These are phyloP conservation scores for Tetrax tetrax DNA, from an alignment of 2,113 vertebrate genomes.

Conservation along the genomic window DNA sequence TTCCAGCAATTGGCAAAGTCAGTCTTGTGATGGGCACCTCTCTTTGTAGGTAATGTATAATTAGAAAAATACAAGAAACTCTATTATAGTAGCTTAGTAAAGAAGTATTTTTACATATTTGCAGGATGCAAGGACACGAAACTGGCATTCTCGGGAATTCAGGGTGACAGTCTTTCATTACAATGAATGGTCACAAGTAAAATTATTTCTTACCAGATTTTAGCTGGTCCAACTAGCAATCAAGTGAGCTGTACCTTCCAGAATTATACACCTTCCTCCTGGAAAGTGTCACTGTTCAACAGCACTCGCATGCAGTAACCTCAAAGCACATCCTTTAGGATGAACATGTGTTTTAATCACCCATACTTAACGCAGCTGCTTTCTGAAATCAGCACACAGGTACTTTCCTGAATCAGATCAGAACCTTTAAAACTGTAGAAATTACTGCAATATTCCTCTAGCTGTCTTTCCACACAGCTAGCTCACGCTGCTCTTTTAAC, in stretches of 20 bases:
- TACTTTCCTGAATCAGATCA: not conserved
- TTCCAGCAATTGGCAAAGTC: not conserved
- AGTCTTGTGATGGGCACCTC: slow-evolving; percentile 49
- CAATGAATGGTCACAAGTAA: not conserved
- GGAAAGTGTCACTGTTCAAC: not conserved
- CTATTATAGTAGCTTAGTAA: slow-evolving; percentile 66
- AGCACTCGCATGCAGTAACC: not conserved
- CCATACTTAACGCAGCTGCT: not conserved
- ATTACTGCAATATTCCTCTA: not conserved
- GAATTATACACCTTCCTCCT: not conserved
- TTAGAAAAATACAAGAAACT: slow-evolving; percentile 64
- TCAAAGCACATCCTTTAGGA: not conserved
- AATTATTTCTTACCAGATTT: not conserved
- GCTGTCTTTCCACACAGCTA: not conserved
- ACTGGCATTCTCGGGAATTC: slow-evolving; percentile 70
- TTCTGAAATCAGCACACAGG: not conserved
- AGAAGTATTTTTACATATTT: slow-evolving; percentile 67
- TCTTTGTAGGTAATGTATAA: slow-evolving; percentile 51
- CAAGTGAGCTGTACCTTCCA: slow-evolving; percentile 3
- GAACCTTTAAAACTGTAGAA: not conserved
- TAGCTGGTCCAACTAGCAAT: not conserved
- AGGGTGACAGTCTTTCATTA: slow-evolving; percentile 46
- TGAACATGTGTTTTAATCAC: not conserved
- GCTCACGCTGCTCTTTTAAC: not conserved
- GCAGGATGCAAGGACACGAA: slow-evolving; percentile 65